Percentiles rank a stretch among this genome's conserved stretches.
Evolutionary conservation across 1,140 invertebrate species (phyloP).

Genomic region (Hormaphis cornu): DNA sequence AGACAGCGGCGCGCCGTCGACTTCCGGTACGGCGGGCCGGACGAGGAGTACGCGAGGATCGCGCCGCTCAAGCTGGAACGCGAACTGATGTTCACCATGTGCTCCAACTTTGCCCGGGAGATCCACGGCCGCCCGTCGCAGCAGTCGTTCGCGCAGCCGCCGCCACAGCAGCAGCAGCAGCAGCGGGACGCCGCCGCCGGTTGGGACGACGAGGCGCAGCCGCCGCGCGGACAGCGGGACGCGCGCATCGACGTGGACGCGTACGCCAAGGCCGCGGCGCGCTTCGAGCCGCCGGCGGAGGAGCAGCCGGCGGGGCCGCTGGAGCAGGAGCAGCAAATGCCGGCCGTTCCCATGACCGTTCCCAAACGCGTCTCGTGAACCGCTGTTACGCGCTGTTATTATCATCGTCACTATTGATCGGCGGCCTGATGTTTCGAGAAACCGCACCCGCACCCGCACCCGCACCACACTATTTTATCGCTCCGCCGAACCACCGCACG

Average conservation of each 20-base stretch:
- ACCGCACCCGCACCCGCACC: too few species aligned
- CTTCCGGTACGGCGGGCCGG: neutral
- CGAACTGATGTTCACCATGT: conserved; percentile 8
- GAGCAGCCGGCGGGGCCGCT: neutral
- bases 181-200: neutral
- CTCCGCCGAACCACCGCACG: too few species aligned
- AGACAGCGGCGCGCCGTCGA: neutral
- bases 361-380: conserved; percentile 2
- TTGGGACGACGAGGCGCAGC: neutral
- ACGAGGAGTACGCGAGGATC: neutral
- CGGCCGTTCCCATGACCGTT: neutral
- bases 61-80: neutral
- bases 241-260: neutral
- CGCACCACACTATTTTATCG: too few species aligned
- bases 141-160: neutral
- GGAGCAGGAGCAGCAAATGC: neutral
- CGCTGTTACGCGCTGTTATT: too few species aligned
- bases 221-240: neutral
- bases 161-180: neutral
- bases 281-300: too few species aligned
- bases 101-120: conserved; percentile 3
- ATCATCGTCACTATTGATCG: too few species aligned
- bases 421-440: too few species aligned
- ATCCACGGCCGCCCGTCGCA: too few species aligned
- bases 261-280: neutral